Evolutionary conservation across 2,888 invertebrate genomes (phyloP), one percentile per base, ranked within the genome.

Genomic region (Eretmocerus hayati): DNA sequence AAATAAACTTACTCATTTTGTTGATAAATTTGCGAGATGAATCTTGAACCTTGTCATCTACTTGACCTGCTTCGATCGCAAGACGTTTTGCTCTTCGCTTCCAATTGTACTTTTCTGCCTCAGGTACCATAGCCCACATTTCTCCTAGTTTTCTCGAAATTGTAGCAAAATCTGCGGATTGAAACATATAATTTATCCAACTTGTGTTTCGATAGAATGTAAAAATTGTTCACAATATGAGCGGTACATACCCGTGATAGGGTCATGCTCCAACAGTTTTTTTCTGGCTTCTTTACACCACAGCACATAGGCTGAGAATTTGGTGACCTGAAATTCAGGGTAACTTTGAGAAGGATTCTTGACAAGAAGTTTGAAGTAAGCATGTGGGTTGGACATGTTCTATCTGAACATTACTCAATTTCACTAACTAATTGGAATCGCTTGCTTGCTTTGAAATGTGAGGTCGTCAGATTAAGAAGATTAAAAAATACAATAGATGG

Each of bases 271-370:
- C 23, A 86, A 74, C 48, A 89, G 75, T 57, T 84, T 84, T 53
- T 85, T 83, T 33, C 91, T 78, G 16, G 86, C 81, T 60, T 89
- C 88, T 58, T 87, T 85, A 0, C 91, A 87, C 90, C 91, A 93
- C 65, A 92, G 75, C 83, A 90, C 90, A 71, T 92, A 93, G 0
- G 92, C 92, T 1, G 92, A 91, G 55, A 85, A 85, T 42, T 88
- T 77, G 0, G 84, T 80, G 72, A 85, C 86, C 76, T 77, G 48
- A 41, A 42, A 40, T 21, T 42, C n/a, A n/a, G n/a, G n/a, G n/a
- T n/a, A n/a, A n/a, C n/a, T n/a, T 26, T 26, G 26, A 11, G 26
- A 26, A 11, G 1, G 26, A 26, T n/a, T n/a, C n/a, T n/a, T n/a
- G n/a, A n/a, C n/a, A n/a, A n/a, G n/a, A n/a, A n/a, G n/a, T n/a